These are phyloP conservation scores for Uropetala carovei DNA, from an alignment of 2,888 invertebrate genomes.

Conservation along the genomic window DNA sequence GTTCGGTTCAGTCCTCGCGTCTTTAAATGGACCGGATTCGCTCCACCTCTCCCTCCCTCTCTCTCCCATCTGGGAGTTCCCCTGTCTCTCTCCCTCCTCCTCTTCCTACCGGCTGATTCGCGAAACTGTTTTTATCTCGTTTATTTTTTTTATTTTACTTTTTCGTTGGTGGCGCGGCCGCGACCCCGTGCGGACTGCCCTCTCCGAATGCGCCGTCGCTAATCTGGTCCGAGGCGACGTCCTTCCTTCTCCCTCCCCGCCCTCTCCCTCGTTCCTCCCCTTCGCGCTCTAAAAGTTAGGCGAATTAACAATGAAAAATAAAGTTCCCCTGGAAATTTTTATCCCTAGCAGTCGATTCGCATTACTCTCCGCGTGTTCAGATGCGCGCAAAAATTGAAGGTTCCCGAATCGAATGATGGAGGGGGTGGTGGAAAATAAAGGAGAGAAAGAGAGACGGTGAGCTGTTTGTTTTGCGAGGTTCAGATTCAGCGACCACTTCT, in stretches of 20 bases:
- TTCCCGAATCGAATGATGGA: neutral
- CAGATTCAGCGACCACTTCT: neutral
- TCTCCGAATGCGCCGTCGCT: constrained; percentile 25
- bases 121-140: neutral
- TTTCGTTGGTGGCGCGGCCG: neutral
- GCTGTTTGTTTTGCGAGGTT: constrained; percentile 29
- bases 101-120: constrained; percentile 27
- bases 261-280: too few relatives aligned
- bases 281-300: neutral
- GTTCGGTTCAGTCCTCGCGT: neutral
- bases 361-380: neutral
- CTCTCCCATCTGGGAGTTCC: too few relatives aligned
- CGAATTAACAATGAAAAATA: constrained; percentile 8
- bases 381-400: constrained; percentile 10
- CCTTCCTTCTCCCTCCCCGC: neutral
- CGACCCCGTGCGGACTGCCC: neutral
- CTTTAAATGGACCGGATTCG: constrained; percentile 32
- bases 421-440: neutral
- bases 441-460: neutral
- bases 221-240: constrained; percentile 19
- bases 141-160: neutral
- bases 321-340: neutral
- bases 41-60: neutral
- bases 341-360: neutral
- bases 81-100: neutral